phyloP scores from a whole-genome alignment of 2,797 vertebrate species.

The Sebastes oblongus region DNA sequence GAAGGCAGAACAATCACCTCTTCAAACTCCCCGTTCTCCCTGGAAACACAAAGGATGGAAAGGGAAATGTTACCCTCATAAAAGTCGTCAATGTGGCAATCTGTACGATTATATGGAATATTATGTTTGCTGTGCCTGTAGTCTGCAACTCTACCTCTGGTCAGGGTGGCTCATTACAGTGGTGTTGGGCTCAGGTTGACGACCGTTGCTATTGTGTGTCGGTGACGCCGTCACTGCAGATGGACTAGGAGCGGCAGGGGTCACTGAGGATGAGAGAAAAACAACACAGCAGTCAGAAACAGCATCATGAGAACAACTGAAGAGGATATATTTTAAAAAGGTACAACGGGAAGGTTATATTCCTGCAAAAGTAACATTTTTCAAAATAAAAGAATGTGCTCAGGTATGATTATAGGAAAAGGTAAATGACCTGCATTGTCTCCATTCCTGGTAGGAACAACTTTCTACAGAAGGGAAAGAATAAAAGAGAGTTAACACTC shows the following conservation, averaged over 20 bases:
- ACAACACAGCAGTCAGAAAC: neutral
- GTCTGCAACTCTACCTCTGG: constrained; percentile 79
- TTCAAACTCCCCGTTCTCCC: constrained; percentile 93
- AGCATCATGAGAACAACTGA: constrained; percentile 9
- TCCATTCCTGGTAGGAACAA: constrained; percentile 85
- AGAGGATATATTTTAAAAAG: neutral
- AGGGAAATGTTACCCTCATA: neutral
- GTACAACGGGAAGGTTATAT: neutral
- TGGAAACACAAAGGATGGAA: constrained; percentile 50
- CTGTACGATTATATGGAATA: fast-evolving
- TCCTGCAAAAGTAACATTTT: neutral
- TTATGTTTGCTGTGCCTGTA: neutral
- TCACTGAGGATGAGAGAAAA: constrained; percentile 26
- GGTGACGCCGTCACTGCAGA: constrained; percentile 48
- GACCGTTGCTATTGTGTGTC: constrained; percentile 57
- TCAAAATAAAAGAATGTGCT: neutral
- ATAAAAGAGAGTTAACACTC: neutral
- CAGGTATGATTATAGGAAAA: neutral
- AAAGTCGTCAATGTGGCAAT: neutral
- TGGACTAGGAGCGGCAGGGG: constrained; percentile 54
- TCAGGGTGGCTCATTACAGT: constrained; percentile 46
- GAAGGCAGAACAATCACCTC: constrained; percentile 90
- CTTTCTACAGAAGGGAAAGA: constrained; percentile 78
- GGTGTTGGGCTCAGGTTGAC: constrained; percentile 51
- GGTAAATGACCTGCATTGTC: constrained; percentile 70